A percentile compares a stretch with the other conserved stretches of the same genome.
These are phyloP conservation scores for Triplophysa yarkandensis DNA, from an alignment of 2,797 vertebrate genomes.

Conservation along the genomic window DNA sequence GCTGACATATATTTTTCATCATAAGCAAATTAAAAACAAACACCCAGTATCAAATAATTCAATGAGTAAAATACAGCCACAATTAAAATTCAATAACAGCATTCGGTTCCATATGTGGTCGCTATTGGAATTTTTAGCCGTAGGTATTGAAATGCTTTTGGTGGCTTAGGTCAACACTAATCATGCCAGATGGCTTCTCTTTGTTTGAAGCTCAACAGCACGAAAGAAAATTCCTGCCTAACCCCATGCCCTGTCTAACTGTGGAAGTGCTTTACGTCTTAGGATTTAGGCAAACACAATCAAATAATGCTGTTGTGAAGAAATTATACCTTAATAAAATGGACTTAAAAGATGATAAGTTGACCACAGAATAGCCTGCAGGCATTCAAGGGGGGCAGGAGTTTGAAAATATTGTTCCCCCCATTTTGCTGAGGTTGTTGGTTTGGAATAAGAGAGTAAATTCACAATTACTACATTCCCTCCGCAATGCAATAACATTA, in stretches of 20 bases:
- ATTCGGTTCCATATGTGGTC: slow-evolving; percentile 23
- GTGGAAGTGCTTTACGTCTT: slow-evolving; percentile 18
- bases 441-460: neutral
- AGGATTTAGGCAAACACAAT: slow-evolving; percentile 3
- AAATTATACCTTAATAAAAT: neutral
- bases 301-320: slow-evolving; percentile 14
- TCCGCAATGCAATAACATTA: neutral
- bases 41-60: neutral
- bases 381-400: slow-evolving; percentile 5
- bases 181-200: slow-evolving; percentile 9
- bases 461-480: neutral
- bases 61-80: neutral
- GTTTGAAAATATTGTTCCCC: neutral
- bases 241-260: neutral
- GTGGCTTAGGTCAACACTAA: slow-evolving; percentile 16
- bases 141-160: slow-evolving; percentile 26
- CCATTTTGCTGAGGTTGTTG: neutral
- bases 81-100: neutral
- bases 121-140: slow-evolving; percentile 4
- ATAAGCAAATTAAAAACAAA: slow-evolving; percentile 2
- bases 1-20: neutral
- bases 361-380: slow-evolving; percentile 7
- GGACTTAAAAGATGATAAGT: neutral
- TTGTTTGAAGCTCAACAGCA: neutral
- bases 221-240: slow-evolving; percentile 24